Evolutionary conservation across 2,888 invertebrate species (phyloP).

Genomic region (Halictus quadricinctus): DNA sequence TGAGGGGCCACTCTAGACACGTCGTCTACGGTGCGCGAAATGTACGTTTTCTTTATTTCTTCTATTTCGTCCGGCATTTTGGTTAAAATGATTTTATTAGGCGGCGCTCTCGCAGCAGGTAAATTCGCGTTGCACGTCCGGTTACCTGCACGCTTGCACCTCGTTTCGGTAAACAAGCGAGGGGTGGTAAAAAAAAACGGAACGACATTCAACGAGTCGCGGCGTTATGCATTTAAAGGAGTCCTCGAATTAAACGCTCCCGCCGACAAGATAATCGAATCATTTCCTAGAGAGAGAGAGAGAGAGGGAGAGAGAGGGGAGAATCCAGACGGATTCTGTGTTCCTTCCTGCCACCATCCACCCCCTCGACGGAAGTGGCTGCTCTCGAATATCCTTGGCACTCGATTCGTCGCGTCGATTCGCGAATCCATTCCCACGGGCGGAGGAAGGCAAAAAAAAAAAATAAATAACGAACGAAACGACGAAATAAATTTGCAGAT

Average conservation of each 20-base stretch:
- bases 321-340: background rate
- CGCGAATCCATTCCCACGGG: background rate
- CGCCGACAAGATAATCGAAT: slow-evolving; percentile 8
- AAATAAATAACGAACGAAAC: background rate
- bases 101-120: too few relatives aligned
- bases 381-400: slow-evolving; percentile 6
- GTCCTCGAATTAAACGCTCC: background rate
- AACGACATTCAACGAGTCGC: background rate
- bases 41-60: too few relatives aligned
- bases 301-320: background rate
- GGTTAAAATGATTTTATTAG: too few relatives aligned
- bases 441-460: background rate
- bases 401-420: background rate
- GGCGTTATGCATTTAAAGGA: slow-evolving; percentile 5
- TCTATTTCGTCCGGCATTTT: too few relatives aligned
- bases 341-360: background rate
- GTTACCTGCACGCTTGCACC: background rate
- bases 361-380: background rate
- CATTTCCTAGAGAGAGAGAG: background rate
- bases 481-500: slow-evolving; percentile 6
- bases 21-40: too few relatives aligned
- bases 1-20: too few relatives aligned
- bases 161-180: background rate
- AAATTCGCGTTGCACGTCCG: too few relatives aligned
- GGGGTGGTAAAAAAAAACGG: background rate